These are phyloP conservation scores for Acrossocheilus wenchowensis DNA, from an alignment of 2,797 vertebrate species.

Conservation along the genomic window DNA sequence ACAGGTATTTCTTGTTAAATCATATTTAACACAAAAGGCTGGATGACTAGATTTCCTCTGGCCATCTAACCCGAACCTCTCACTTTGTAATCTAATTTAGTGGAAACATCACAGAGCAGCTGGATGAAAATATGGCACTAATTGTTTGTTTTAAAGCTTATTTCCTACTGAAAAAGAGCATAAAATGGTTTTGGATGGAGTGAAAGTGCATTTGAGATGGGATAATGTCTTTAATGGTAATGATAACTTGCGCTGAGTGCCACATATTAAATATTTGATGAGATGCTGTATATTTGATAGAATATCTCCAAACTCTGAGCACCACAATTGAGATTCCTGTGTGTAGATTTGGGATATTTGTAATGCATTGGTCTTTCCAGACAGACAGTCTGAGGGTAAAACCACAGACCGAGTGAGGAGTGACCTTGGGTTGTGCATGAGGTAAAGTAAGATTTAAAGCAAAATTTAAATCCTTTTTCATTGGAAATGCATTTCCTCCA, in stretches of 20 bases:
- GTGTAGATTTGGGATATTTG: slow-evolving; percentile 16
- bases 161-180: background rate
- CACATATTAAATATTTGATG: slow-evolving; percentile 38
- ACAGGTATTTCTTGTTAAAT: slow-evolving; percentile 11
- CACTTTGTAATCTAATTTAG: slow-evolving; percentile 1
- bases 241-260: slow-evolving; percentile 35
- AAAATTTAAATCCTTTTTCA: background rate
- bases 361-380: slow-evolving; percentile 15
- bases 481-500: background rate
- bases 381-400: background rate
- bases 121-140: background rate
- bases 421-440: slow-evolving; percentile 5
- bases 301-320: slow-evolving; percentile 17
- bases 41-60: background rate
- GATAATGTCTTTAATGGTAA: slow-evolving; percentile 34
- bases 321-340: slow-evolving; percentile 3
- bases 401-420: background rate
- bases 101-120: background rate
- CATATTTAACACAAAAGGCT: slow-evolving; percentile 16
- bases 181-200: background rate
- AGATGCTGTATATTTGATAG: slow-evolving; percentile 24
- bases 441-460: background rate
- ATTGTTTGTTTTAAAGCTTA: slow-evolving; percentile 14
- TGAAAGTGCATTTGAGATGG: slow-evolving; percentile 9
- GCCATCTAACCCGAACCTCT: background rate